Base-by-base conservation (phyloP, 2,888 invertebrate genomes). In the Gymnocheta viridis region DNA sequence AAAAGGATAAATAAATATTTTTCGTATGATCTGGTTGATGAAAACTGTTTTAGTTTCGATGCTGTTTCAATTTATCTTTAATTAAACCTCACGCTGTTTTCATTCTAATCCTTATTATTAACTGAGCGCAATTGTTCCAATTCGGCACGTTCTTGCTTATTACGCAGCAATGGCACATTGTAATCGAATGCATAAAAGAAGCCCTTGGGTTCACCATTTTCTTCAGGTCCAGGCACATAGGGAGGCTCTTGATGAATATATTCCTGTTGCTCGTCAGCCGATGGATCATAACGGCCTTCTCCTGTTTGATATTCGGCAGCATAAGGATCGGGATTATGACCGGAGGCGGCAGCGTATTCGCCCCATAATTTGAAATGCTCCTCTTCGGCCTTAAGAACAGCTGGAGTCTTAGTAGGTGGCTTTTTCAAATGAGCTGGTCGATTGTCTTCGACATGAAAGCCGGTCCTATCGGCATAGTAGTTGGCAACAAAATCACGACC, bases 361-460 rank as follows among this genome's bases (percentile, higher is more conserved):
- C 94, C 93, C 95, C 95, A 95, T 27, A 95, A 93, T 87, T 93
- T 93, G 89, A 94, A 94, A 89, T 95, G 95, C 72, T 94, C 95
- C 66, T 94, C 93, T 85, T 95, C 94, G 38, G 96, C 96, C 17
- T 93, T 94, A 80, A 93, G 93, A 4, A 96, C 96, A 83, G 94
- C 96, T 0, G 95, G 95, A 0, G 95, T 94, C 89, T 96, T 96
- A 85, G 94, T 94, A 12, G 94, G 93, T 0, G 94, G 95, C 89
- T 93, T 92, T 70, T 95, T 94, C 66, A 93, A 93, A 66, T 94
- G 93, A 87, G 94, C 94, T 14, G 95, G 95, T 2, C 95, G 92
- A 89, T 96, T 96, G 88, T 96, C 96, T 81, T 95, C 94, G 85
- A 96, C 96, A 91, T 96, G 96, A 93, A 96, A 96, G n/a, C 96